Conservation (phyloP, 2,888 invertebrate genomes). For the Tipula unca region DNA sequence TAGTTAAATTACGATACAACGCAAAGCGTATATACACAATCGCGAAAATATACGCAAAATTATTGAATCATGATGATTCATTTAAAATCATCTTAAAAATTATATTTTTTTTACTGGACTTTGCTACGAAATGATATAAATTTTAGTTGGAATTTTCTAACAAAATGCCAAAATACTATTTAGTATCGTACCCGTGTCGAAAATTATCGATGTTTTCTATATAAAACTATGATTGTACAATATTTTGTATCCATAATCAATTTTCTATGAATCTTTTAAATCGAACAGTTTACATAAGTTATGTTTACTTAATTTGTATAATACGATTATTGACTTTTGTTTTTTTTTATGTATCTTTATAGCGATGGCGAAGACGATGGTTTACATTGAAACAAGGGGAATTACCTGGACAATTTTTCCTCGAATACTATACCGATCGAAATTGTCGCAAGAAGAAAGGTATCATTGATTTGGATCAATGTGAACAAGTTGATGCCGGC, state of each 20-base stretch:
- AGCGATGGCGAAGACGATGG: constrained; percentile 96
- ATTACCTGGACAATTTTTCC: constrained; percentile 85
- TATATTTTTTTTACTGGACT: background rate
- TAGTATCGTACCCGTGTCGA: background rate
- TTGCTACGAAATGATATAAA: background rate
- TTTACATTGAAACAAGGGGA: constrained; percentile 88
- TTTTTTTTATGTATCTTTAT: constrained; percentile 29
- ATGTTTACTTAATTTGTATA: background rate
- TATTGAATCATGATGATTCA: background rate
- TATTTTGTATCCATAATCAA: too few relatives aligned
- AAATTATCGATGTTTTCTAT: too few relatives aligned
- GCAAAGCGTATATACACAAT: background rate
- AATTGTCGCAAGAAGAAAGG: constrained; percentile 79
- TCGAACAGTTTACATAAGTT: background rate
- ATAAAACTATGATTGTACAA: too few relatives aligned
- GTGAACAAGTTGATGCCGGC: constrained; percentile 89
- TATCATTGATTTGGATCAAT: constrained; percentile 87
- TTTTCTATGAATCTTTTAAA: too few relatives aligned
- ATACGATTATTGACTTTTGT: background rate
- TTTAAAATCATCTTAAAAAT: background rate
- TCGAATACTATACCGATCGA: constrained; percentile 88
- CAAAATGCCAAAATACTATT: background rate
- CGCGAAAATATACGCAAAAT: background rate
- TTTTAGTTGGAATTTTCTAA: background rate
- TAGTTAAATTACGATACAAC: background rate